These are phyloP conservation scores for Habrosyne pyritoides DNA, from an alignment of 2,888 invertebrate genomes.

Conservation along the genomic window DNA sequence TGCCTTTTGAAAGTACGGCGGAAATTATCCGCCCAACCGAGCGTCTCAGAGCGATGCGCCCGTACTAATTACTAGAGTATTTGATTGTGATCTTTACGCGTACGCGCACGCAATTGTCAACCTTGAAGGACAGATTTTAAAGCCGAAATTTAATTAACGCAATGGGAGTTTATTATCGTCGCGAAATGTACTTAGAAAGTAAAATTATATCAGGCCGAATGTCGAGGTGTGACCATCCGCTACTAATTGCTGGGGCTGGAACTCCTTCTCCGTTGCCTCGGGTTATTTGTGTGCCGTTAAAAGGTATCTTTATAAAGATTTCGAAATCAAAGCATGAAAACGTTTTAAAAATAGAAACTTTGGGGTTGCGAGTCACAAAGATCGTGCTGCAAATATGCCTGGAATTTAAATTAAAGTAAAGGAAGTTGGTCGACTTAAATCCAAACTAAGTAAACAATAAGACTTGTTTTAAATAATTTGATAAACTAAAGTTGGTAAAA, in stretches of 20 bases:
- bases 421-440: background rate
- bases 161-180: slow-evolving; percentile 66
- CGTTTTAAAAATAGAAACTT: slow-evolving; percentile 55
- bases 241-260: slow-evolving; percentile 78
- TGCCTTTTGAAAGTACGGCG: slow-evolving; percentile 80
- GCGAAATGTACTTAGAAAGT: slow-evolving; percentile 79
- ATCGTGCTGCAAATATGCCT: slow-evolving; percentile 11
- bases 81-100: slow-evolving; percentile 73
- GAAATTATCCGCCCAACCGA: slow-evolving; percentile 82
- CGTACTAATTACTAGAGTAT: slow-evolving; percentile 80
- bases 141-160: slow-evolving; percentile 42
- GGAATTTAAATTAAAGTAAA: background rate
- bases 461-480: too few species aligned
- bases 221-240: slow-evolving; percentile 81
- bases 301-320: slow-evolving; percentile 67
- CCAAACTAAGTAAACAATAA: background rate
- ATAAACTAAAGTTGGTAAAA: too few species aligned
- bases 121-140: slow-evolving; percentile 41
- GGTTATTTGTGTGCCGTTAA: slow-evolving; percentile 71
- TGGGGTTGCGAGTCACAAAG: slow-evolving; percentile 20
- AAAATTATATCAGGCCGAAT: slow-evolving; percentile 78
- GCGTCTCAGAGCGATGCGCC: slow-evolving; percentile 74
- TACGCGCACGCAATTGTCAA: slow-evolving; percentile 41
- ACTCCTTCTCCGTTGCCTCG: slow-evolving; percentile 52
- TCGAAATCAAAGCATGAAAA: slow-evolving; percentile 61